Evolutionary conservation across 2,888 invertebrate genomes (phyloP).

Genomic region (Colletes collaris): DNA sequence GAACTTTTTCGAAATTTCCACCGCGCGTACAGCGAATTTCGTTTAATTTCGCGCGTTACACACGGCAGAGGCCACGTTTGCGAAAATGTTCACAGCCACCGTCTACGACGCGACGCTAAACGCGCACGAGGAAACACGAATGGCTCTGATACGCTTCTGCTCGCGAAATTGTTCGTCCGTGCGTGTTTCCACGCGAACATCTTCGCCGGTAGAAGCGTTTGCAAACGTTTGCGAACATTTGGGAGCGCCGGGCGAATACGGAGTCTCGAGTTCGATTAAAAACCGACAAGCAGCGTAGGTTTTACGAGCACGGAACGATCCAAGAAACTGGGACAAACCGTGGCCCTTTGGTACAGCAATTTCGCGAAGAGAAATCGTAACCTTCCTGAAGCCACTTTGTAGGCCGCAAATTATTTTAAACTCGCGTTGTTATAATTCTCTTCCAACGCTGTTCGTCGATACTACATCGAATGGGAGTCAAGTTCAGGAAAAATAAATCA

Average conservation of each 20-base stretch:
- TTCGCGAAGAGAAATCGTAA: too few relatives aligned
- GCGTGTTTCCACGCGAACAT: conserved; percentile 36
- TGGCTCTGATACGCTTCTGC: conserved; percentile 40
- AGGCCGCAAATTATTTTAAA: too few relatives aligned
- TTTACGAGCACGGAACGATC: neutral
- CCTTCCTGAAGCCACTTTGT: too few relatives aligned
- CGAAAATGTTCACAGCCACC: conserved; percentile 36
- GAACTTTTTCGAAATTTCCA: conserved; percentile 38
- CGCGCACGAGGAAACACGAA: conserved; percentile 43
- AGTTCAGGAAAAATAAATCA: too few relatives aligned
- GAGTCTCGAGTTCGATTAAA: conserved; percentile 28
- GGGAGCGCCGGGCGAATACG: neutral
- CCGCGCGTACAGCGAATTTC: conserved; percentile 25
- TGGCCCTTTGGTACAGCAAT: too few relatives aligned
- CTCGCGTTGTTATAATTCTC: too few relatives aligned
- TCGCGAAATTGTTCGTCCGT: conserved; percentile 40
- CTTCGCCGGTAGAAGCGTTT: conserved; percentile 26
- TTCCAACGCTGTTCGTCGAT: too few relatives aligned
- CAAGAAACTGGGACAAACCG: too few relatives aligned
- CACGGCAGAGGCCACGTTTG: conserved; percentile 35
- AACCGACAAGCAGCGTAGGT: conserved; percentile 3
- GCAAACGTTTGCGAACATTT: conserved; percentile 11
- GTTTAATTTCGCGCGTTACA: conserved; percentile 42
- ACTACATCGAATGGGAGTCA: too few relatives aligned
- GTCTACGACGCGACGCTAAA: conserved; percentile 28